These are phyloP conservation scores for Vireo altiloquus DNA, from an alignment of 2,113 vertebrate species.

Conservation along the genomic window DNA sequence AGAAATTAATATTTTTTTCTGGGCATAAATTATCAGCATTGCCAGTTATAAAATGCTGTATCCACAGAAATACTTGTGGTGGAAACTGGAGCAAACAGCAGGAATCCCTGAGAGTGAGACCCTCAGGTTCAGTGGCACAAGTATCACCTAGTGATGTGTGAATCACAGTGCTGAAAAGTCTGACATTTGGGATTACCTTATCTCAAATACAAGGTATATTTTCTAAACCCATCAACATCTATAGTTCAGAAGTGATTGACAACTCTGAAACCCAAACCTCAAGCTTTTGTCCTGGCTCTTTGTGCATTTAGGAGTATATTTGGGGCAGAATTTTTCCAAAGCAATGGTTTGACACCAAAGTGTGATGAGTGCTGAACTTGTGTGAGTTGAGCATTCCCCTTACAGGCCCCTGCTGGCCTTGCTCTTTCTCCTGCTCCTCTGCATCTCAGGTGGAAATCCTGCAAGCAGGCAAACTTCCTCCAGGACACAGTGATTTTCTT, in stretches of 20 bases:
- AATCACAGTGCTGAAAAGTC: neutral
- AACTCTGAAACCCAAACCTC: neutral
- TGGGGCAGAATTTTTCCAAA: neutral
- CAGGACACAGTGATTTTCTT: neutral
- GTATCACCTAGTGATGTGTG: neutral
- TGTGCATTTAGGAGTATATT: neutral
- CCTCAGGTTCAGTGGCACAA: neutral
- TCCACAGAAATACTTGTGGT: neutral
- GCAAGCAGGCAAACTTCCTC: neutral
- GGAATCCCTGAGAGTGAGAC: rapidly evolving
- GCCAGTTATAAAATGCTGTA: neutral
- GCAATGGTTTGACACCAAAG: rapidly evolving
- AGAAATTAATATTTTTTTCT: neutral
- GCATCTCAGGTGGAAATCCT: conserved; percentile 16
- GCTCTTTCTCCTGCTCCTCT: neutral
- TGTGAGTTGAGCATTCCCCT: rapidly evolving
- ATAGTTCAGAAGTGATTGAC: neutral
- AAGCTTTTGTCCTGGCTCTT: neutral
- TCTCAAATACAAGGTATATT: neutral
- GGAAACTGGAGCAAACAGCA: neutral
- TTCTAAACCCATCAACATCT: neutral
- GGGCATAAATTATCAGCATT: neutral
- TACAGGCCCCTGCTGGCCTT: neutral
- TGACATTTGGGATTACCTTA: neutral
- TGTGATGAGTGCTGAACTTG: neutral